Base-by-base conservation (phyloP, 2,888 invertebrate genomes). In the Oxycera nigricornis region DNA sequence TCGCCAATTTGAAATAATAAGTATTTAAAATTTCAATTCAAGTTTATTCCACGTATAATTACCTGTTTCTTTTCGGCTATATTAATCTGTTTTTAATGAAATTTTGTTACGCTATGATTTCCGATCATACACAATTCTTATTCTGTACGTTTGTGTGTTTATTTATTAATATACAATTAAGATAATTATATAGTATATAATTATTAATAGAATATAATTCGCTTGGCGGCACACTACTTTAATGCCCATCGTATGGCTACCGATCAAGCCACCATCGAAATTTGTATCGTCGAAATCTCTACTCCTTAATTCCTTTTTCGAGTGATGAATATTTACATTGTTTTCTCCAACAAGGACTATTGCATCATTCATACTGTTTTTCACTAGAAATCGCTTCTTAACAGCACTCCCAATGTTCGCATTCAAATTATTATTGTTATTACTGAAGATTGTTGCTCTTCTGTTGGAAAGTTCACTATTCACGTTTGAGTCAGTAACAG, bases 291-390 rank as follows among this genome's bases (percentile, higher is more conserved):
- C 24, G 24, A 7, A 17, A 46, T 68, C 26, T 2, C 17, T 14
- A 9, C 31, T 35, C 79, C 14, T 73, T 75, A 26, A 77, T 77
- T 73, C 73, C n/a, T 52, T 59, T 28, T 26, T 74, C 1, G 46
- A 31, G 35, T 59, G 67, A 59, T 74, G 30, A 28, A 26, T 70
- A 31, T 50, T 55, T 31, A 31, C 35, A 52, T 24, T 35, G 11
- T 31, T 50, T 35, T 28, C 57, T 2, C 17, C 57, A 2, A 59
- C 28, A 55, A 20, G 55, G 2, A 55, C 9, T 3, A 55, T 24
- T 35, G 31, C 35, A 35, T 62, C 35, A 31, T 62, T 62, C 20
- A 62, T 31, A 62, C 35, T 62, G 20, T 62, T 20, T 14, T n/a
- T 17, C 61, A 39, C 55, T 2, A 26, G 59, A 24, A 39, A 17